Base-by-base conservation (phyloP, 2,888 invertebrate genomes). In the Unio pictorum region DNA sequence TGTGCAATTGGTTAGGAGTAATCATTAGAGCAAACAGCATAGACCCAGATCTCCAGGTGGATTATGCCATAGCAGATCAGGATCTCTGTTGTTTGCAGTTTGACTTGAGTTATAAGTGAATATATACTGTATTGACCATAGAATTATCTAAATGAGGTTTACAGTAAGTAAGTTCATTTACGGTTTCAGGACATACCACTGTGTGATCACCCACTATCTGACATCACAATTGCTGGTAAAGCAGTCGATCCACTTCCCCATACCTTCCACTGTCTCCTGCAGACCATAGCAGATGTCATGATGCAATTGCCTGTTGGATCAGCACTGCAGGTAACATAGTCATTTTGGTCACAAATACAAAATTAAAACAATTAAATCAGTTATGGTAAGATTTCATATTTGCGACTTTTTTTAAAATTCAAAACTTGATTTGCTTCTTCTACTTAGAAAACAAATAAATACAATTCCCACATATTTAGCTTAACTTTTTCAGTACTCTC, bases 271-370 rank as follows among this genome's bases (percentile, higher is more conserved):
- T 93, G 94, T 1, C 93, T 97, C 72, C 91, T 98, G 26, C 96
- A 97, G 87, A 96, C 97, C 0, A 95, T 98, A 69, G 95, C 97
- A 20, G 96, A 97, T 88, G 92, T 98, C 61, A 98, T 98, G 92
- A 94, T 97, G 23, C 92, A 95, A 26, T 91, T 97, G 74, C 96
- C 96, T 0, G 93, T 95, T 76, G 95, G 96, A 60, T 96, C 96
- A 11, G 93, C 97, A 0, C 91, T 96, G 30, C 89, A 88, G 87
- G 87, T 87, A 62, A 67, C 69, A 61, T 23, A 4, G 45, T 45
- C 1, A 45, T 54, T 15, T 11, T 45, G 11, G 11, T 11, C 15
- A 45, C 45, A 15, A 3, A 45, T 45, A 11, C 45, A 45, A 26
- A n/a, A 11, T 59, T 59, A 45, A 4, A 3, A 45, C 15, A 45